Base-by-base conservation (phyloP, 2,888 invertebrate genomes). In the Abscondita cerata region DNA sequence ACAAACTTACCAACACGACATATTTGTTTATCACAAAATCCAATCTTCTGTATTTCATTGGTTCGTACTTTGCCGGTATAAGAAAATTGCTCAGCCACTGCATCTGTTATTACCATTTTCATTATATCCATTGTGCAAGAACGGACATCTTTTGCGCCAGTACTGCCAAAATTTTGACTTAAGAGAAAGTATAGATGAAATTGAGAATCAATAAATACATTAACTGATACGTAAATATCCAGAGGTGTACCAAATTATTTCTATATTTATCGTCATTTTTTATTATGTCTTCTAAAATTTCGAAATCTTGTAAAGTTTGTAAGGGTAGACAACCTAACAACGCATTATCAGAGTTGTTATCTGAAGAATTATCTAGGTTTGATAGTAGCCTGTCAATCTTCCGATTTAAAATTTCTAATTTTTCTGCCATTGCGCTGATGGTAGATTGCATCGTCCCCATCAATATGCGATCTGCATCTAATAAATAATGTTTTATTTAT, bases 391-490 rank as follows among this genome's bases (percentile, higher is more conserved):
- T 53, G 38, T 53, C 53, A 0, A 54, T 4, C 15, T 54, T 46
- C 16, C 31, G n/a, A n/a, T n/a, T n/a, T n/a, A n/a, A n/a, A n/a
- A n/a, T n/a, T n/a, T n/a, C n/a, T n/a, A n/a, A n/a, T 38, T 16
- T 54, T 13, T 54, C 54, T 41, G 46, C 54, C 31, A 54, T 46
- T 25, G 31, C 15, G 12, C 12, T 19, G 12, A 41, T 52, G 4
- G 40, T 52, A 1, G 41, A n/a, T 19, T 52, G 40, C 31, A 52
- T n/a, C n/a, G n/a, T n/a, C n/a, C n/a, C n/a, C n/a, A n/a, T n/a
- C n/a, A n/a, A n/a, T n/a, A n/a, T n/a, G 6, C 54, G 54, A 54
- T 54, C 54, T 46, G 54, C 33, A 25, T 54, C 54, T 54, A 40
- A 40, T 31, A 44, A 44, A 13, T 33, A 18, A 46, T 18, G n/a